Conservation (phyloP, 2,888 invertebrate species). For the Eupelmus urozonus region DNA sequence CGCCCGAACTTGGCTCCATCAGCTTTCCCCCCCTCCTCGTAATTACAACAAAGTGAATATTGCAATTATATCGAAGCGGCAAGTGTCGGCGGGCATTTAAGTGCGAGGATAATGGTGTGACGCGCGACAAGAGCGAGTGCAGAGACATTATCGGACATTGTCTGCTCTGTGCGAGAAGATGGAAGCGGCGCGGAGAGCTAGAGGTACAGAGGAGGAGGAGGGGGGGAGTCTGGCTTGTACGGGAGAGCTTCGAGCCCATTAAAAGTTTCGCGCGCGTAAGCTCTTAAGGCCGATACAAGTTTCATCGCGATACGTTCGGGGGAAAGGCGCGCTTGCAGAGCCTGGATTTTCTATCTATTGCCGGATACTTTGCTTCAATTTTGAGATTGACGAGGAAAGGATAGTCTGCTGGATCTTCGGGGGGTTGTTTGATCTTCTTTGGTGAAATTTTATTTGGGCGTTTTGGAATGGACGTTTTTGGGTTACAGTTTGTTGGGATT, state of each 20-base stretch:
- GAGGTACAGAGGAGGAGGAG: background rate
- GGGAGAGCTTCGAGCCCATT: conserved; percentile 45
- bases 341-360: background rate
- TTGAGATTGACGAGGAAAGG: conserved; percentile 26
- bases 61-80: conserved; percentile 38
- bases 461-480: no score
- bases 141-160: conserved; percentile 44
- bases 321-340: conserved; percentile 2
- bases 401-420: no score
- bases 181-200: background rate
- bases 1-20: no score
- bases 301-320: conserved; percentile 36
- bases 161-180: background rate
- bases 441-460: no score
- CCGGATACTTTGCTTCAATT: conserved; percentile 14
- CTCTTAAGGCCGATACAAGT: conserved; percentile 53
- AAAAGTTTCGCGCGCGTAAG: conserved; percentile 52
- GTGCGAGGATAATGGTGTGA: conserved; percentile 14
- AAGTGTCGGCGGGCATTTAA: conserved; percentile 21
- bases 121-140: conserved; percentile 12
- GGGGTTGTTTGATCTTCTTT: no score
- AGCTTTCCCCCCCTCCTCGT: no score
- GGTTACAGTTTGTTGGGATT: no score
- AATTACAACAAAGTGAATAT: conserved; percentile 23
- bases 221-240: background rate